Percentiles rank a stretch among this genome's conserved stretches.
These are phyloP conservation scores for Amphiprion ocellaris DNA, from an alignment of 2,113 vertebrate species.

Conservation along the genomic window DNA sequence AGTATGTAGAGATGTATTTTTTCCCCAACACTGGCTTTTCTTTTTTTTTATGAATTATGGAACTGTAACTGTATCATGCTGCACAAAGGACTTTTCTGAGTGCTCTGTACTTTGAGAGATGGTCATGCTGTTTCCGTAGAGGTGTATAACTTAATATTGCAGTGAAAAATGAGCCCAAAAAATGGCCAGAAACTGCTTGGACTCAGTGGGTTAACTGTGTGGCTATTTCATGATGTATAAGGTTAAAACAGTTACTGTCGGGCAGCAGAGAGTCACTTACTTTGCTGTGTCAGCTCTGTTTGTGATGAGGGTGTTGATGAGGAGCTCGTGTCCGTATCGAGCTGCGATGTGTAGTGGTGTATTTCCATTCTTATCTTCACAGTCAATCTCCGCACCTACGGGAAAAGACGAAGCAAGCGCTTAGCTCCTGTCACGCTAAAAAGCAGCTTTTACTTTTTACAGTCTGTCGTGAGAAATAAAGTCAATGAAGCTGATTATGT, in stretches of 20 bases:
- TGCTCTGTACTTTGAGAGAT: too few relatives aligned
- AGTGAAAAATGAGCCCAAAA: too few relatives aligned
- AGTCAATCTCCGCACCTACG: constrained; percentile 96
- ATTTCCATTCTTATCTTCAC: constrained; percentile 98
- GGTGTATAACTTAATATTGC: too few relatives aligned
- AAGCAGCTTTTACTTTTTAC: constrained; percentile 7
- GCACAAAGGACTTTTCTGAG: too few relatives aligned
- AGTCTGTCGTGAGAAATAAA: not conserved
- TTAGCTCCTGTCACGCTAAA: not conserved
- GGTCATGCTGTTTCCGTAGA: too few relatives aligned
- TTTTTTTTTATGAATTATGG: too few relatives aligned
- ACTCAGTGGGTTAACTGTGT: not conserved
- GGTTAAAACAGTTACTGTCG: constrained; percentile 15
- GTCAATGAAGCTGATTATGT: not conserved
- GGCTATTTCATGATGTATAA: not conserved
- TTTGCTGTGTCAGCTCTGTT: constrained; percentile 97
- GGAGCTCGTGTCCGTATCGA: constrained; percentile 97
- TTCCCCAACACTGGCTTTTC: too few relatives aligned
- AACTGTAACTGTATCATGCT: too few relatives aligned
- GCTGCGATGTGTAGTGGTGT: constrained; percentile 98
- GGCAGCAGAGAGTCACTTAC: constrained; percentile 83
- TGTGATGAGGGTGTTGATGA: constrained; percentile 97
- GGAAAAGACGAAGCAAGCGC: constrained; percentile 8
- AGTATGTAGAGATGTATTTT: too few relatives aligned
- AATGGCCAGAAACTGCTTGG: too few relatives aligned